Evolutionary conservation across 2,888 invertebrate genomes (phyloP).

Genomic region (Eupithecia subfuscata): DNA sequence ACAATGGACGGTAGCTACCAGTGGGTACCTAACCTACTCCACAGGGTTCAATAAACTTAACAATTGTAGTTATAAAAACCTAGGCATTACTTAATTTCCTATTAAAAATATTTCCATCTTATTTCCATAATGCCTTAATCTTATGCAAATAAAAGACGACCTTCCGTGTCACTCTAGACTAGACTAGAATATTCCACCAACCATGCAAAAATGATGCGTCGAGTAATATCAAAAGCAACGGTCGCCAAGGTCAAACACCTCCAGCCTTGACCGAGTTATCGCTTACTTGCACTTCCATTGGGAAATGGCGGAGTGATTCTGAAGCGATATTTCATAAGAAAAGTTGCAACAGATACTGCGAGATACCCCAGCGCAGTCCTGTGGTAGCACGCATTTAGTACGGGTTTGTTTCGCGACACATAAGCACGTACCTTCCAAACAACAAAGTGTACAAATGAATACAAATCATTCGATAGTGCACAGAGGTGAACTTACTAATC

Average conservation of each 20-base stretch:
- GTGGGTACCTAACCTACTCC: background rate
- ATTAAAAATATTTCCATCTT: background rate
- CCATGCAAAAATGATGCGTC: slow-evolving; percentile 17
- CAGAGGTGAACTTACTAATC: slow-evolving; percentile 17
- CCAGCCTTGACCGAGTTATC: slow-evolving; percentile 78
- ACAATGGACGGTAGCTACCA: slow-evolving; percentile 12
- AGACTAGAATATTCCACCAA: slow-evolving; percentile 12
- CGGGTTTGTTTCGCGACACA: slow-evolving; percentile 52
- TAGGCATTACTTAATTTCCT: background rate
- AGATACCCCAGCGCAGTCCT: slow-evolving; percentile 16
- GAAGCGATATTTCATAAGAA: slow-evolving; percentile 79
- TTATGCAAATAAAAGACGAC: background rate
- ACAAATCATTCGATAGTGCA: slow-evolving; percentile 15
- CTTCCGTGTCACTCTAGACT: slow-evolving; percentile 6
- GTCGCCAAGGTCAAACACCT: slow-evolving; percentile 64
- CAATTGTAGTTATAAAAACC: background rate
- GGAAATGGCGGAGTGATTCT: slow-evolving; percentile 71
- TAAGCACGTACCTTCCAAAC: slow-evolving; percentile 49
- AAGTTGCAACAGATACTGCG: slow-evolving; percentile 56
- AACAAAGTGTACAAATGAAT: slow-evolving; percentile 5
- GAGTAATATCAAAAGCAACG: slow-evolving; percentile 48
- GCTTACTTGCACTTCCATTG: slow-evolving; percentile 77
- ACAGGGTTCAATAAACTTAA: slow-evolving; percentile 2
- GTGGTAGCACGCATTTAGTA: slow-evolving; percentile 44
- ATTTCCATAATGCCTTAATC: background rate